These are phyloP conservation scores for Pionites leucogaster DNA, from an alignment of 2,113 vertebrate genomes.

Conservation along the genomic window DNA sequence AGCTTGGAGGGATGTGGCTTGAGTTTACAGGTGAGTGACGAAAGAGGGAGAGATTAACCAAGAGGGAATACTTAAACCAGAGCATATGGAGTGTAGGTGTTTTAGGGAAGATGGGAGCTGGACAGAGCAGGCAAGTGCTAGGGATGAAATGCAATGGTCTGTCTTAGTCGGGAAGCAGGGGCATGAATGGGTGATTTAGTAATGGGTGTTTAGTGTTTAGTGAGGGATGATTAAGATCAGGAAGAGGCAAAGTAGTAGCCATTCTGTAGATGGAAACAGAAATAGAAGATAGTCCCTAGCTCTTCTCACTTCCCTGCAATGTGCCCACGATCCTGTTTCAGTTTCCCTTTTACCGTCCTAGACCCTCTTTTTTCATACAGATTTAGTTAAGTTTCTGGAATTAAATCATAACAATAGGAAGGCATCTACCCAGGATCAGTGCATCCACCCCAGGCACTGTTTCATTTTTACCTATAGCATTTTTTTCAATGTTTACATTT, in stretches of 20 bases:
- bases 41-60: neutral
- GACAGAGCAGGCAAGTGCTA: neutral
- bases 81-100: neutral
- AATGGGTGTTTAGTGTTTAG: neutral
- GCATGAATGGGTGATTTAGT: neutral
- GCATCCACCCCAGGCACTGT: neutral
- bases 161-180: neutral
- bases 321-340: neutral
- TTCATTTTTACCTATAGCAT: neutral
- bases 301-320: neutral
- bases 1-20: conserved; percentile 61
- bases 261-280: neutral
- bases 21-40: neutral
- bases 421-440: neutral
- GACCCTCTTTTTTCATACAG: neutral
- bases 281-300: neutral
- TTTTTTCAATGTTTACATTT: neutral
- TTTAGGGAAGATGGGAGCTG: neutral
- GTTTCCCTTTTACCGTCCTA: neutral
- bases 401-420: neutral
- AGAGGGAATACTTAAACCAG: neutral
- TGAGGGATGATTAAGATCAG: neutral
- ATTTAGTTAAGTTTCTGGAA: neutral
- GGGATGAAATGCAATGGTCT: neutral
- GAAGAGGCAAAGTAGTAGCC: neutral